These are phyloP conservation scores for Carabus problematicus DNA, from an alignment of 2,888 invertebrate genomes.

Conservation along the genomic window DNA sequence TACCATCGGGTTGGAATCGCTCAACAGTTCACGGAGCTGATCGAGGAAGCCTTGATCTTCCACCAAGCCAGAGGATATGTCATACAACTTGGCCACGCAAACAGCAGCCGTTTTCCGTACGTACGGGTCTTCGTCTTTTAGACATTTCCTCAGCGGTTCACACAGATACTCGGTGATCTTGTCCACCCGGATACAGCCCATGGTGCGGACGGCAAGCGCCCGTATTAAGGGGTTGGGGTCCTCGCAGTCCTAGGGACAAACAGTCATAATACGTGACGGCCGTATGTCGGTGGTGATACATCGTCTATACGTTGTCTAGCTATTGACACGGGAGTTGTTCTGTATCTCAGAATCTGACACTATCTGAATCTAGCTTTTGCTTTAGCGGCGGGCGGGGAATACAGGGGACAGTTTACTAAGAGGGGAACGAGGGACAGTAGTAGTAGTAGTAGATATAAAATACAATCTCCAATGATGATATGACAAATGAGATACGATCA, in stretches of 20 bases:
- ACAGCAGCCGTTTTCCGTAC: constrained; percentile 99
- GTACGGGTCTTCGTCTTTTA: constrained; percentile 96
- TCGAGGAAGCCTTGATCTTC: constrained; percentile 95
- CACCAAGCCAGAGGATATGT: constrained; percentile 78
- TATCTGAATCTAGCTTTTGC: no score
- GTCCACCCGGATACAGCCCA: constrained; percentile 99
- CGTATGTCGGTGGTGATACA: no score
- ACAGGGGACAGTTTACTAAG: no score
- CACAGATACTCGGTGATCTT: constrained; percentile 99
- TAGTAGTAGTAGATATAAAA: no score
- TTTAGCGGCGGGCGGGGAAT: no score
- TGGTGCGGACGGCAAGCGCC: constrained; percentile 96
- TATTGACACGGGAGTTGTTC: no score
- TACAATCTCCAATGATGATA: no score
- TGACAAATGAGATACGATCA: no score
- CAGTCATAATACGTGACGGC: no score
- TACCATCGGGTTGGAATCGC: constrained; percentile 99
- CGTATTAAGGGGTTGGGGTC: constrained; percentile 99
- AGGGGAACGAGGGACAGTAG: no score
- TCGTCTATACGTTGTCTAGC: no score
- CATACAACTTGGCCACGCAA: constrained; percentile 98
- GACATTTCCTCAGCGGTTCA: constrained; percentile 93
- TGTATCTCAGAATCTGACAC: no score
- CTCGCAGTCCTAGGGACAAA: constrained; percentile 86
- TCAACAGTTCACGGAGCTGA: constrained; percentile 93